These are phyloP conservation scores for Thamnophis sirtalis DNA, from an alignment of 2,113 vertebrate genomes.

Conservation along the genomic window DNA sequence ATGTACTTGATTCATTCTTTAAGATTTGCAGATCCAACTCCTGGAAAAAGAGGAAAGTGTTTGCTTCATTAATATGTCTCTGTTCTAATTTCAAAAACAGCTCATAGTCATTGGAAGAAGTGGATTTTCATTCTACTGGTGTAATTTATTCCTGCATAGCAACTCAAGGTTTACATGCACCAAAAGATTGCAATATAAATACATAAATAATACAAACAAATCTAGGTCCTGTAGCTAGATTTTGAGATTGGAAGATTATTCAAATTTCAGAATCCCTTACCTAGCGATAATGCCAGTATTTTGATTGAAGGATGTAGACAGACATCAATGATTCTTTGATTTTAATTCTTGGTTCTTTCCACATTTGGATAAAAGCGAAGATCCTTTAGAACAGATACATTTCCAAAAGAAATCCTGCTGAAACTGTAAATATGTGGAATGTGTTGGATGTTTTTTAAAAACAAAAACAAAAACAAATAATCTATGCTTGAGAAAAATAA, in stretches of 20 bases:
- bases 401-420: constrained; percentile 38
- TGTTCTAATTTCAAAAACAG: background rate
- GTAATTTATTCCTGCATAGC: too few relatives aligned
- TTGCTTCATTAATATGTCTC: background rate
- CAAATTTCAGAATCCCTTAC: background rate
- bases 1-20: background rate
- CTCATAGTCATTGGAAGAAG: background rate
- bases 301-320: background rate
- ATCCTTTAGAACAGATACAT: constrained; percentile 24
- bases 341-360: background rate
- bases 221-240: background rate
- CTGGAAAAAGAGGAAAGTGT: background rate
- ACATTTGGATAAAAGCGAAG: constrained; percentile 7
- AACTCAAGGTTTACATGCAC: too few relatives aligned
- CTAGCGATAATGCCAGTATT: background rate
- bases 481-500: constrained; percentile 51
- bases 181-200: background rate
- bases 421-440: constrained; percentile 25
- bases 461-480: constrained; percentile 23
- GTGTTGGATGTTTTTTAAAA: background rate
- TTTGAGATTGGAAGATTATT: background rate
- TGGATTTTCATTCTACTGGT: background rate
- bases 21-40: background rate
- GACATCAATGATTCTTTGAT: background rate
- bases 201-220: background rate